Percentiles rank a stretch among this genome's conserved stretches.
phyloP scores from a whole-genome alignment of 2,113 vertebrate species.

The Caretta caretta region DNA sequence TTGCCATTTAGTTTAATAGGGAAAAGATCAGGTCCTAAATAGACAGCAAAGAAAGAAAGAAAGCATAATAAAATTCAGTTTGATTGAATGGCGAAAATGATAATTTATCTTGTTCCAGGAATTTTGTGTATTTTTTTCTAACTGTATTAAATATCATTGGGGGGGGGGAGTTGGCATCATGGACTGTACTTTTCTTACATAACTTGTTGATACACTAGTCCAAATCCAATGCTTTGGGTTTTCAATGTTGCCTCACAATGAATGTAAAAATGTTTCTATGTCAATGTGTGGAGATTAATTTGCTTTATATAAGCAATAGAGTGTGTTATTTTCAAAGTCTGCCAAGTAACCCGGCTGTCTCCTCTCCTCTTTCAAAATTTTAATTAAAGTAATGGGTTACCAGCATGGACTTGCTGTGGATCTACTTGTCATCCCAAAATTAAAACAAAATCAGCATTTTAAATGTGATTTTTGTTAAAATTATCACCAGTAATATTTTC shows the following conservation, averaged over 20 bases:
- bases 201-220: not conserved
- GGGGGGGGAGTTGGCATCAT: not conserved
- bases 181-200: not conserved
- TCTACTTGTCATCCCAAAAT: conserved; percentile 57
- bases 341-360: not conserved
- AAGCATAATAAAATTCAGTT: not conserved
- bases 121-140: not conserved
- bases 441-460: conserved; percentile 59
- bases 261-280: not conserved
- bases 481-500: conserved; percentile 43
- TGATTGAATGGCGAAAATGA: not conserved
- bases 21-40: not conserved
- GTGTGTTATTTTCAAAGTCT: not conserved
- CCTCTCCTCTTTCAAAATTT: conserved; percentile 14
- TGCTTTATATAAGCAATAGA: not conserved
- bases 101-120: not conserved
- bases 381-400: conserved; percentile 46
- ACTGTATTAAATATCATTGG: not conserved
- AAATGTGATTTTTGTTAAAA: conserved; percentile 2
- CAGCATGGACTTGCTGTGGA: conserved; percentile 40
- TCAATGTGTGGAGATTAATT: not conserved
- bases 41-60: not conserved
- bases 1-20: not conserved
- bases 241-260: conserved; percentile 2
- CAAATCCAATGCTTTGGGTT: not conserved